Base-by-base conservation (phyloP, 2,797 vertebrate genomes). In the Anomalospiza imberbis region DNA sequence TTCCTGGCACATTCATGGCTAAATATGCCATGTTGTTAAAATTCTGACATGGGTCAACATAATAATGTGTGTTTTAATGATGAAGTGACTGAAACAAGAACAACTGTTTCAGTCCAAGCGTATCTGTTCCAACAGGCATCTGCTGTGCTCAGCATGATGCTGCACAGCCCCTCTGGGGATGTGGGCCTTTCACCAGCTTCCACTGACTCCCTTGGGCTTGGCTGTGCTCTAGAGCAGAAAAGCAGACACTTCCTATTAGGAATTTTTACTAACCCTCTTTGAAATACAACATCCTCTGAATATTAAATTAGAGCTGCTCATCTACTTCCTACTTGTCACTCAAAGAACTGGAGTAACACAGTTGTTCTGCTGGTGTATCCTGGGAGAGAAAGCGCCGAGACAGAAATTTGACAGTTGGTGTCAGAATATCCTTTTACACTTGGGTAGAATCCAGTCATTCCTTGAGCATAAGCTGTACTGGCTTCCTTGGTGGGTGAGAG, bases 321-420 rank as follows among this genome's bases (percentile, higher is more conserved):
- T 88, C 55, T 45, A 17, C 26, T 65, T 85, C 78, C 55, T 54
- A 13, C 57, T 48, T 65, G 44, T 40, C 57, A 55, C 53, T 87
- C 78, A 50, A 55, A 83, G 63, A 58, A 48, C 38, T 31, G 51
- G 36, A 65, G 55, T 31, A 75, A 62, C 36, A 70, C 32, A 8
- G 57, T 50, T 61, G 45, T 63, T 67, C 55, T 48, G 55, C 42
- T n/a, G 25, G 10, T 17, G 8, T 29, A 44, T 29, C 63, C 48
- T 58, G 61, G 48, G 54, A 42, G 24, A 84, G 34, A 34, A 40
- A 57, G 38, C 0, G 0, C 42, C 0, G 0, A 84, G 82, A 24
- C 1, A 62, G 18, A 68, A 72, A 67, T 67, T 9, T 44, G 53
- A 61, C 58, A 62, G 38, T 12, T 20, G 5, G 32, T 25, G 34